phyloP scores from a whole-genome alignment of 1,140 invertebrate genomes.

The Drosophila baimaii region DNA sequence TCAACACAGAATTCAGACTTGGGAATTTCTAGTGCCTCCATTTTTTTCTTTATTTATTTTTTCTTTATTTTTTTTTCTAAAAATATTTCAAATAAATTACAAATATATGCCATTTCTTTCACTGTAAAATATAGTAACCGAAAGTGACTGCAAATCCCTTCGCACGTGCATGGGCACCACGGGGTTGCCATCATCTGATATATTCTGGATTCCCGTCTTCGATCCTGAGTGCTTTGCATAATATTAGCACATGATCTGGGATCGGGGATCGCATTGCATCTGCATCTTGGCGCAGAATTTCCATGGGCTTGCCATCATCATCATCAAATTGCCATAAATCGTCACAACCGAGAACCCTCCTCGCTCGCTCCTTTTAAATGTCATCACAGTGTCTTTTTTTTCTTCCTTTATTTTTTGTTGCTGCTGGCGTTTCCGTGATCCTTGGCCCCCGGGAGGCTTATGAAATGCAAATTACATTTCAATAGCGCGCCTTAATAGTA shows the following conservation, averaged over 20 bases:
- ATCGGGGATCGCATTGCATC: slow-evolving; percentile 23
- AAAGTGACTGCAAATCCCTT: slow-evolving; percentile 54
- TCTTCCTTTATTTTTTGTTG: background rate
- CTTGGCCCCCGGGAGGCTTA: slow-evolving; percentile 60
- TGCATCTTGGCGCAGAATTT: slow-evolving; percentile 59
- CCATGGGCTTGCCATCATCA: slow-evolving; percentile 67
- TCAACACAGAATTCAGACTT: no score
- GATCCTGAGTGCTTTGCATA: slow-evolving; percentile 75
- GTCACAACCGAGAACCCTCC: slow-evolving; percentile 45
- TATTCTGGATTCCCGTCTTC: slow-evolving; percentile 59
- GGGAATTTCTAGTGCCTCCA: no score
- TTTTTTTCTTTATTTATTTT: background rate
- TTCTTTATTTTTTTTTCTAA: background rate
- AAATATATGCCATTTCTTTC: background rate
- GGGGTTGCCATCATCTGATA: slow-evolving; percentile 43
- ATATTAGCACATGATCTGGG: slow-evolving; percentile 46
- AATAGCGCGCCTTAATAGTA: slow-evolving; percentile 59
- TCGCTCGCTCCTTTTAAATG: slow-evolving; percentile 56
- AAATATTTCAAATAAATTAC: background rate
- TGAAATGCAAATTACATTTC: slow-evolving; percentile 80
- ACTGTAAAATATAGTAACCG: slow-evolving; percentile 29
- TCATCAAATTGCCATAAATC: slow-evolving; percentile 69
- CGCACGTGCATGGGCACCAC: slow-evolving; percentile 63
- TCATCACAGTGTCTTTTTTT: slow-evolving; percentile 48
- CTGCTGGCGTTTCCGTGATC: slow-evolving; percentile 37